Evolutionary conservation across 2,888 invertebrate species (phyloP), one percentile per base, ranked within the genome.

Genomic region (Tholera decimalis): DNA sequence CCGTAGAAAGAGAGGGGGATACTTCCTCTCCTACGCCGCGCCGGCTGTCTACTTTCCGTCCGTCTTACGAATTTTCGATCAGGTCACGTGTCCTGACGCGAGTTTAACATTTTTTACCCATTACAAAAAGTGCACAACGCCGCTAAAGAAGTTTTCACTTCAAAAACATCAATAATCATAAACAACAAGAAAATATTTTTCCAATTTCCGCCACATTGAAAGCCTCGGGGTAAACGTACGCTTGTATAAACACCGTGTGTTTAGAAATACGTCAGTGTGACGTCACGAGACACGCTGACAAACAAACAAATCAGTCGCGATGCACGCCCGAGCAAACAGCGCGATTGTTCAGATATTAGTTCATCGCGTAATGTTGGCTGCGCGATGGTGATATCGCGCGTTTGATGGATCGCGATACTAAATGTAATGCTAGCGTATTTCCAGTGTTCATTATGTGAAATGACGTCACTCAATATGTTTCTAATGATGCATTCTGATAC

Each of bases 301-400:
- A 86, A 85, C 84, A 83, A 82, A 82, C 85, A 87, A 79, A 80
- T 80, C 83, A 66, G 79, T 70, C 58, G 72, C 77, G 66, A 76
- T 85, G 83, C 84, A 84, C 77, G 81, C 88, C 83, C 88, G 81
- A 87, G 83, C 89, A 89, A 89, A 90, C 83, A 87, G 56, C 83
- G 80, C 85, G 88, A 88, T 91, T 91, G 91, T 91, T 88, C 90
- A 85, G 89, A 89, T 91, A 92, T 92, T 92, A 89, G 89, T 88
- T 88, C 84, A 80, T 85, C 87, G 88, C 87, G 90, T 89, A 91
- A 89, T 91, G 90, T 87, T 87, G 83, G 88, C 83, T 83, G 82
- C 79, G 73, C 84, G 83, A 89, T 88, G 88, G 87, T 84, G 89
- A 90, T 92, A 92, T 90, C 87, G 88, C 88, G 87, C 86, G 87